Evolutionary conservation across 2,888 invertebrate genomes (phyloP).

Genomic region (Coleophora deauratella): DNA sequence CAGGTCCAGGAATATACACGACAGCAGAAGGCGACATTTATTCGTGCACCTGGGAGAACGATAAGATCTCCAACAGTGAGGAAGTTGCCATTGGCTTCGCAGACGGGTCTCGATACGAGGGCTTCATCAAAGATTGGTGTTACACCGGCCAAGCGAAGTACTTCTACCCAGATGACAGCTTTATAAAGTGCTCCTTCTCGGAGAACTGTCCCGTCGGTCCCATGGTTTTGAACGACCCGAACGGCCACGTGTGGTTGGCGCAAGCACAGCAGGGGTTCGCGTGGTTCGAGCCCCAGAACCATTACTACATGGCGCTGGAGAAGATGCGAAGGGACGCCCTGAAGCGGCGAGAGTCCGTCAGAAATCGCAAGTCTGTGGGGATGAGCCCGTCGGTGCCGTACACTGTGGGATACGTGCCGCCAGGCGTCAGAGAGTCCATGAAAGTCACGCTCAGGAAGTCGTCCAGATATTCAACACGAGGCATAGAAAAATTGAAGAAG

Average conservation of each 20-base stretch:
- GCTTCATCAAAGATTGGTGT: slow-evolving; percentile 57
- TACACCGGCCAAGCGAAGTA: slow-evolving; percentile 67
- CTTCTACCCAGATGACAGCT: slow-evolving; percentile 62
- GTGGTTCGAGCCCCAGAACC: slow-evolving; percentile 57
- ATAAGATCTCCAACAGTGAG: slow-evolving; percentile 52
- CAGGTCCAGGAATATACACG: slow-evolving; percentile 69
- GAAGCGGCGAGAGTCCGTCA: slow-evolving; percentile 11
- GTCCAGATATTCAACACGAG: not conserved
- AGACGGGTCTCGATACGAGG: slow-evolving; percentile 66
- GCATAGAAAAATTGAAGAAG: no score
- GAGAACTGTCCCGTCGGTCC: slow-evolving; percentile 65
- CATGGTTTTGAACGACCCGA: slow-evolving; percentile 61
- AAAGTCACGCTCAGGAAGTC: not conserved
- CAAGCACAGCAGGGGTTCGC: slow-evolving; percentile 47
- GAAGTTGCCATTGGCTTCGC: slow-evolving; percentile 47
- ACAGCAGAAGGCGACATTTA: slow-evolving; percentile 76
- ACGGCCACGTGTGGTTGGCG: slow-evolving; percentile 70
- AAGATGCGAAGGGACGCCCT: slow-evolving; percentile 24
- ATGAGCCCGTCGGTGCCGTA: no score
- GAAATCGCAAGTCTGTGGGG: no score
- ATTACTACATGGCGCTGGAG: slow-evolving; percentile 50
- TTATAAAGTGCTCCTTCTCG: slow-evolving; percentile 56
- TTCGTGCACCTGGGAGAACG: slow-evolving; percentile 70
- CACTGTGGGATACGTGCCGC: no score
- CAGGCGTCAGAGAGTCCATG: no score